Percentiles rank a stretch among this genome's conserved stretches.
Evolutionary conservation across 2,797 vertebrate species (phyloP).

Genomic region (Margarornis squamiger): DNA sequence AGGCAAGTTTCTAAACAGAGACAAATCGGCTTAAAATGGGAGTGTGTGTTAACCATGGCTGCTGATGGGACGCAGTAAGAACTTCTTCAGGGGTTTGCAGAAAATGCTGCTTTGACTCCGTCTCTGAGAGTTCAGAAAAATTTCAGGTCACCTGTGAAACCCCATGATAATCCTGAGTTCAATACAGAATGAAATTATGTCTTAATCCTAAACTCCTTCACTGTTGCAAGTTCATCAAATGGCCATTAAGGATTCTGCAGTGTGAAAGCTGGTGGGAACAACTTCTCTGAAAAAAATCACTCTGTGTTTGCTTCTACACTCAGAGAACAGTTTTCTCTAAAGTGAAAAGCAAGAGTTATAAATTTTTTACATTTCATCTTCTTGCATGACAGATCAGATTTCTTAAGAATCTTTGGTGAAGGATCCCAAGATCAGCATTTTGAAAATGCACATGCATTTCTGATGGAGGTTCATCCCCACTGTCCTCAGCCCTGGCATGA

Average conservation of each 20-base stretch:
- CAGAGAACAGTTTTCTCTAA: not conserved
- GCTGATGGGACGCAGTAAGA: not conserved
- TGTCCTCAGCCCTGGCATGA: not conserved
- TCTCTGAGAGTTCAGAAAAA: rapidly evolving
- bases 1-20: not conserved
- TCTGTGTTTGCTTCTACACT: not conserved
- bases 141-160: not conserved
- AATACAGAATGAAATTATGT: not conserved
- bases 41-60: rapidly evolving
- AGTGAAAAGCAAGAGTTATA: not conserved
- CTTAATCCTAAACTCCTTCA: not conserved
- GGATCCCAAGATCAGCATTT: not conserved
- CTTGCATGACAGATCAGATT: not conserved
- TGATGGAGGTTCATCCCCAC: not conserved
- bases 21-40: not conserved
- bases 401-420: not conserved
- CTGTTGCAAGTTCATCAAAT: not conserved
- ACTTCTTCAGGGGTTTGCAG: not conserved
- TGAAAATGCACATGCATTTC: not conserved
- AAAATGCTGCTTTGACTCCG: not conserved
- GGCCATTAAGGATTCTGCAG: not conserved
- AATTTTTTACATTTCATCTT: not conserved
- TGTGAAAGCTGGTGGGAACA: not conserved
- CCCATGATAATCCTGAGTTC: not conserved
- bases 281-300: not conserved